These are phyloP conservation scores for Noctua pronuba DNA, from an alignment of 2,888 invertebrate genomes.

Conservation along the genomic window DNA sequence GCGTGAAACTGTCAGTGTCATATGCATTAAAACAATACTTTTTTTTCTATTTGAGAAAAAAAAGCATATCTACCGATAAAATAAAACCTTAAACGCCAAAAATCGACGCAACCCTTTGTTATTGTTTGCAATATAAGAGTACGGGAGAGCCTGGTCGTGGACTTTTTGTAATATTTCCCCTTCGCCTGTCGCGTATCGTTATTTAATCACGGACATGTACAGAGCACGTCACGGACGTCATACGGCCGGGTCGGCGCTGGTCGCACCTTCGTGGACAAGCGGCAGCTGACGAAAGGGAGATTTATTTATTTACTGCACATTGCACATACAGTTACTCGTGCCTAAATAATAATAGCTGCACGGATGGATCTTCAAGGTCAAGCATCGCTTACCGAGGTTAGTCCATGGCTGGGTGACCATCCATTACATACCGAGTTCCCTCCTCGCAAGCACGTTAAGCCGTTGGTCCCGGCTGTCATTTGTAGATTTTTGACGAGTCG, in stretches of 20 bases:
- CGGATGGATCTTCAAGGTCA: background rate
- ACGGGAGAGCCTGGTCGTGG: background rate
- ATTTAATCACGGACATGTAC: constrained; percentile 28
- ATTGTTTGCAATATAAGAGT: constrained; percentile 25
- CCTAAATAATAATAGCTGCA: background rate
- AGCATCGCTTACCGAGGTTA: background rate
- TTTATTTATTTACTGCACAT: background rate
- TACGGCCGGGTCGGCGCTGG: background rate
- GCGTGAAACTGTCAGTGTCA: background rate
- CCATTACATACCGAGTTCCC: no score
- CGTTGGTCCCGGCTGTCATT: background rate
- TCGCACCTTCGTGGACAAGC: constrained; percentile 1
- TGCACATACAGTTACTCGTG: background rate
- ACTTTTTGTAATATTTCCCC: constrained; percentile 33
- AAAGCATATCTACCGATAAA: background rate
- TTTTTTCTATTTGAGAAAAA: no score
- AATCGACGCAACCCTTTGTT: constrained; percentile 2
- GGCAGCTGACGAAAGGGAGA: background rate
- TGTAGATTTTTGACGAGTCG: background rate
- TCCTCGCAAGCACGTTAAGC: no score
- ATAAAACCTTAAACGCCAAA: background rate
- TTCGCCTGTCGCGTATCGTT: constrained; percentile 22
- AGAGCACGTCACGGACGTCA: constrained; percentile 10
- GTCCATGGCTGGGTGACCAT: background rate
- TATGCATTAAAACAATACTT: background rate